Percentiles rank a stretch among this genome's conserved stretches.
Evolutionary conservation across 2,797 vertebrate genomes (phyloP).

Genomic region (Sphaeramia orbicularis): DNA sequence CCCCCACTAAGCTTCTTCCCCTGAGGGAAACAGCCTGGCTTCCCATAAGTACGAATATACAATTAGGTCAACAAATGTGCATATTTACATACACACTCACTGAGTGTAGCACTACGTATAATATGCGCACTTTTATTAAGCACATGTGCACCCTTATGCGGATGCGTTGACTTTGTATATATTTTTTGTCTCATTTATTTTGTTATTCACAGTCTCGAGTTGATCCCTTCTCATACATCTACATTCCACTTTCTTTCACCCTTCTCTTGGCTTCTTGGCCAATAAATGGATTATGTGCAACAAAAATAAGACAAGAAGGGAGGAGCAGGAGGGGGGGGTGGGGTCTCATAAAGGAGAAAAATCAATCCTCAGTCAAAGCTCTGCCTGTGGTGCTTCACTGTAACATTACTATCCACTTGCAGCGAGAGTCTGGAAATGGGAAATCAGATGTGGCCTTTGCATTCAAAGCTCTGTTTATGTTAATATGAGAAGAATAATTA

Average conservation of each 20-base stretch:
- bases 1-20: conserved; percentile 41
- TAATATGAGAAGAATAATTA: conserved; percentile 35
- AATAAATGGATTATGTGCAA: conserved; percentile 71
- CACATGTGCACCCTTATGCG: conserved; percentile 5
- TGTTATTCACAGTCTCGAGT: conserved; percentile 21
- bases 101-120: conserved; percentile 5
- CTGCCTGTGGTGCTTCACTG: conserved; percentile 41
- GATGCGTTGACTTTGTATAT: conserved; percentile 8
- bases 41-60: conserved; percentile 36
- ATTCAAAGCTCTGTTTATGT: conserved; percentile 40
- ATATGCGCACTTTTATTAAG: conserved; percentile 3
- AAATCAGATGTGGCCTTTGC: conserved; percentile 53
- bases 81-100: conserved; percentile 26
- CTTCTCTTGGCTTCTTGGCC: conserved; percentile 53
- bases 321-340: conserved; percentile 25
- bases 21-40: conserved; percentile 37
- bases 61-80: conserved; percentile 45
- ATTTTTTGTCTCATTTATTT: background rate
- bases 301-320: conserved; percentile 47
- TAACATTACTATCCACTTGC: conserved; percentile 20
- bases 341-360: conserved; percentile 45
- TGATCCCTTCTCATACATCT: conserved; percentile 35
- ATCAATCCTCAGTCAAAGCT: conserved; percentile 53
- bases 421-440: conserved; percentile 49
- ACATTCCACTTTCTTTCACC: conserved; percentile 51